Percentiles rank a stretch among this genome's conserved stretches.
Conservation (phyloP, 2,797 vertebrate genomes). For the Falco novaeseelandiae region DNA sequence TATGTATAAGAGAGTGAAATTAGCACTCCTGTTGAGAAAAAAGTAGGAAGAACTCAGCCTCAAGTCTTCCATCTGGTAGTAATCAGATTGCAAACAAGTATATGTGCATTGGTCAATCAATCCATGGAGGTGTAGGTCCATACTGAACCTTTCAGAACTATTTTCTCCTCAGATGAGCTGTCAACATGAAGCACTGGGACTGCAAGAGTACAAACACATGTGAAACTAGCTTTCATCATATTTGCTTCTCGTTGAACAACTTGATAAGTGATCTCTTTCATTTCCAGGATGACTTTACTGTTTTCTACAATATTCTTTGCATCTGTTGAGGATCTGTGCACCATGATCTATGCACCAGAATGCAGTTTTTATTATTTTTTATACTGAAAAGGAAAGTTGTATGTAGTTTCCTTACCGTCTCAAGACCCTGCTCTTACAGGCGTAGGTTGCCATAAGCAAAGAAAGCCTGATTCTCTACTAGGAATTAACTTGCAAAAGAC, state of each 20-base stretch:
- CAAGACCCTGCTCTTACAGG: background rate
- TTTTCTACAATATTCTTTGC: background rate
- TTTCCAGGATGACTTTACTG: background rate
- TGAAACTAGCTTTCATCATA: background rate
- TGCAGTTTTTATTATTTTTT: background rate
- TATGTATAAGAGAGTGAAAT: background rate
- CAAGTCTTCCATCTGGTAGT: background rate
- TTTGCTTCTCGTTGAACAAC: background rate
- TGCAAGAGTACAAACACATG: background rate
- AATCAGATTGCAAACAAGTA: background rate
- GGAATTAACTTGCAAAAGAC: background rate
- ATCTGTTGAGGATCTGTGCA: background rate
- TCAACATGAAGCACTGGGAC: rapidly evolving
- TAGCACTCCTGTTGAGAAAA: background rate
- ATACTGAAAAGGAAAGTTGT: background rate
- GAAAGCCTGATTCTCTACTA: background rate
- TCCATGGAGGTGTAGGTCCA: background rate
- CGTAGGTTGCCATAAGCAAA: background rate
- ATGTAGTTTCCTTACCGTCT: background rate
- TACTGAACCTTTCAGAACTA: background rate
- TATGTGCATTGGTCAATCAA: background rate
- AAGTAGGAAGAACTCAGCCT: background rate
- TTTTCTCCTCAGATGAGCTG: background rate
- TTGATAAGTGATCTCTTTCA: background rate
- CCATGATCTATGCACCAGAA: background rate